Percentiles rank a stretch among this genome's conserved stretches.
phyloP scores from a whole-genome alignment of 2,113 vertebrate species.

The Laterallus jamaicensis region DNA sequence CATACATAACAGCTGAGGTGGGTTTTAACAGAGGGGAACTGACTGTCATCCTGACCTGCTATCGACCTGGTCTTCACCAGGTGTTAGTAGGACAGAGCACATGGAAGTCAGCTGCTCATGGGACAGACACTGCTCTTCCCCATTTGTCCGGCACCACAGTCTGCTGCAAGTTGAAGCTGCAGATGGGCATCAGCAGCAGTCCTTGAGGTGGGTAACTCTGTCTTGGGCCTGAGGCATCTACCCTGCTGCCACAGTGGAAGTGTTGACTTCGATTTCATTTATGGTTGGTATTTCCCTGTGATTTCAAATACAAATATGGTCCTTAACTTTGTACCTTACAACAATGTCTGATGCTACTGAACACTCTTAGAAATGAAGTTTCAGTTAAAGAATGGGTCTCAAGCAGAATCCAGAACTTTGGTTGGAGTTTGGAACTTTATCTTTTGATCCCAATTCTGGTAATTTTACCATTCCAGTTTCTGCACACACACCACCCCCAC shows the following conservation, averaged over 20 bases:
- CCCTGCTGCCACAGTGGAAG: neutral
- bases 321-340: neutral
- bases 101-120: neutral
- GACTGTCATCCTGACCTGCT: neutral
- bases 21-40: neutral
- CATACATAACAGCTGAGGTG: neutral
- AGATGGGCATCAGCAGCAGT: neutral
- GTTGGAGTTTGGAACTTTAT: neutral
- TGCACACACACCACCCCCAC: neutral
- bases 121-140: neutral
- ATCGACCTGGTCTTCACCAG: fast-evolving
- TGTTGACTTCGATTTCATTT: neutral
- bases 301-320: neutral
- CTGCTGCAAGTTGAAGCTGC: neutral
- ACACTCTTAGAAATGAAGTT: neutral
- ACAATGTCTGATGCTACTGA: neutral
- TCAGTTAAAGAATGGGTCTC: neutral
- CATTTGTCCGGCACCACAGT: neutral
- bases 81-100: neutral
- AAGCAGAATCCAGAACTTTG: neutral
- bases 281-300: neutral
- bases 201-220: neutral
- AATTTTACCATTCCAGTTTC: neutral
- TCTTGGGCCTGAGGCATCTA: neutral
- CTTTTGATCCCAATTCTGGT: neutral